Percentiles rank a stretch among this genome's conserved stretches.
Conservation (phyloP, 2,797 vertebrate genomes). For the Glossophaga mutica region DNA sequence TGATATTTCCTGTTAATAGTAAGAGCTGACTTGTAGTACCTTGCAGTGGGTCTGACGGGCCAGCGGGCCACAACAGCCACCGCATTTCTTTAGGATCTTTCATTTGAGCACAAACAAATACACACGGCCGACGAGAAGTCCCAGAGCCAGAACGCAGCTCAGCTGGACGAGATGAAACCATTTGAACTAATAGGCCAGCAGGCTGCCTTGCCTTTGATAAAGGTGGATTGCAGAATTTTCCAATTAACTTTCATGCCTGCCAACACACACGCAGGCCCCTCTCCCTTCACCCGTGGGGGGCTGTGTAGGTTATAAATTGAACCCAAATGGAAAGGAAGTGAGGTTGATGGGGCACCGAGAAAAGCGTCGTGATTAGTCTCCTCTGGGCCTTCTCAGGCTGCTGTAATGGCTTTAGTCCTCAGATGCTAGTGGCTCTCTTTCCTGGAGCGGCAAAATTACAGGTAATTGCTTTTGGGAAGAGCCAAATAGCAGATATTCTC, state of each 20-base stretch:
- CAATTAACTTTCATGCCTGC: conserved; percentile 48
- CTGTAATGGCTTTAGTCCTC: conserved; percentile 44
- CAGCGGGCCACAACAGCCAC: background rate
- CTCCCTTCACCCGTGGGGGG: background rate
- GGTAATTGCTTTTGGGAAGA: conserved; percentile 70
- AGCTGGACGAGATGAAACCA: background rate
- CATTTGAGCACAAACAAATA: background rate
- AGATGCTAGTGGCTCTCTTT: conserved; percentile 49
- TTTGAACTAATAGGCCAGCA: conserved; percentile 1
- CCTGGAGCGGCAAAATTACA: conserved; percentile 56
- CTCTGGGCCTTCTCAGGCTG: conserved; percentile 25
- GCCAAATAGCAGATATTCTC: conserved; percentile 55
- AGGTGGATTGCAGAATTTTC: conserved; percentile 51
- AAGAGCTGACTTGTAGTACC: background rate
- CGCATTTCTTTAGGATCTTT: background rate
- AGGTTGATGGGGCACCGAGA: background rate
- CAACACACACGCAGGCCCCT: background rate
- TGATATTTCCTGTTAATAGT: background rate
- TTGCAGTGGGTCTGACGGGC: background rate
- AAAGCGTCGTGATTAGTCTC: conserved; percentile 38
- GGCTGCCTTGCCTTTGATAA: background rate
- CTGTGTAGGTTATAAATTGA: conserved; percentile 25
- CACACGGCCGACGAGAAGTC: background rate
- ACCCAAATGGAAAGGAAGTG: conserved; percentile 27
- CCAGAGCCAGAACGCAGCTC: background rate